Conservation (phyloP, 2,888 invertebrate genomes). For the Drosophila ustulata region DNA sequence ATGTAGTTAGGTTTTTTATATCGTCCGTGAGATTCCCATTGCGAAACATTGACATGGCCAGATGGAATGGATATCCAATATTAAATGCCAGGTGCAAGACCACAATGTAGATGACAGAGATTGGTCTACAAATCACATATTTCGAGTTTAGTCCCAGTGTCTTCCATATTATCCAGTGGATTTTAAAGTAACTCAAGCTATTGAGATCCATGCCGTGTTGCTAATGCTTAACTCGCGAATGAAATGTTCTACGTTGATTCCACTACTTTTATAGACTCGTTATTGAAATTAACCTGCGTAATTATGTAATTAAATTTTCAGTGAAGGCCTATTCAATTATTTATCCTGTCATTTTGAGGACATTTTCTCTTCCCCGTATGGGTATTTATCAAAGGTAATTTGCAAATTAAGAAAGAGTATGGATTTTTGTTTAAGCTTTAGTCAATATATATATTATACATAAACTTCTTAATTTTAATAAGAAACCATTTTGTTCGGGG, state of each 20-base stretch:
- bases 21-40: slow-evolving; percentile 58
- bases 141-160: slow-evolving; percentile 46
- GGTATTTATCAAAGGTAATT: not conserved
- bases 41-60: slow-evolving; percentile 59
- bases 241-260: not conserved
- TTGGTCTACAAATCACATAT: not conserved
- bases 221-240: not conserved
- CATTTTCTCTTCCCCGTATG: not conserved
- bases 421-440: no score
- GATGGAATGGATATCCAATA: slow-evolving; percentile 70
- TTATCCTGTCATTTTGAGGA: not conserved
- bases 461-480: no score
- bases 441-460: no score
- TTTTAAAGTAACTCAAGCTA: slow-evolving; percentile 43
- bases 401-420: not conserved
- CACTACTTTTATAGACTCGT: not conserved
- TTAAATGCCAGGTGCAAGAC: slow-evolving; percentile 49
- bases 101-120: slow-evolving; percentile 42
- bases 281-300: not conserved
- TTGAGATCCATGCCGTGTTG: not conserved
- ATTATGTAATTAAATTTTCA: slow-evolving; percentile 10
- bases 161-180: slow-evolving; percentile 64
- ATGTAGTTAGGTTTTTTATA: slow-evolving; percentile 65
- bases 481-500: no score
- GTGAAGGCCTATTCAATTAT: not conserved